These are phyloP conservation scores for Andrena camellia DNA, from an alignment of 2,888 invertebrate species.

Conservation along the genomic window DNA sequence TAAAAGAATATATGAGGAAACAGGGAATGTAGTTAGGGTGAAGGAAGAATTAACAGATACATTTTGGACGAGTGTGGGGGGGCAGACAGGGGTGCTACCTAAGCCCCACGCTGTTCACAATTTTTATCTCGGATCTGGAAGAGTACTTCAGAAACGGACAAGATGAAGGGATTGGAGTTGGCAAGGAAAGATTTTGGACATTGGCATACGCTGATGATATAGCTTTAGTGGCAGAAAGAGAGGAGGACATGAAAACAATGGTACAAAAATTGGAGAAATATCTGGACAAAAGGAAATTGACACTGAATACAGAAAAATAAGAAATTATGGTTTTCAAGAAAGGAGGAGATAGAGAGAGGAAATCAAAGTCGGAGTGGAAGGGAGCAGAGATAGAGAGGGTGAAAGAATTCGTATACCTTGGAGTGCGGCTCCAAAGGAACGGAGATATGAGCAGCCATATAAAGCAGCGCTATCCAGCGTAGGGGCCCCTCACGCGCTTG, in stretches of 20 bases:
- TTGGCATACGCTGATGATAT: conserved; percentile 8
- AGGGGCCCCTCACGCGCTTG: too few species aligned
- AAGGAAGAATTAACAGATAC: background rate
- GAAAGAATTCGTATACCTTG: background rate
- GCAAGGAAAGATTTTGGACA: background rate
- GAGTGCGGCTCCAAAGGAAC: background rate
- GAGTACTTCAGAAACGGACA: background rate
- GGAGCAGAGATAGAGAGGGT: background rate
- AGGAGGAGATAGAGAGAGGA: background rate
- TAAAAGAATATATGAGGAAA: background rate
- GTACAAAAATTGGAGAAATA: background rate
- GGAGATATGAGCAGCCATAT: background rate
- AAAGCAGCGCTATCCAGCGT: too few species aligned
- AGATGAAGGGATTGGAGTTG: background rate
- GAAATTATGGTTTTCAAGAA: background rate
- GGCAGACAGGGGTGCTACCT: background rate
- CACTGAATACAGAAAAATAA: background rate
- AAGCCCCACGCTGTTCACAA: too few species aligned
- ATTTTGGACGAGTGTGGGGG: background rate
- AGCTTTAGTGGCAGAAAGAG: background rate
- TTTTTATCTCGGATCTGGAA: background rate
- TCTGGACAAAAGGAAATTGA: background rate
- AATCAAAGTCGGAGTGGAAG: background rate
- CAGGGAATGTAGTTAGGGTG: background rate
- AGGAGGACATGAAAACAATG: background rate